Percentiles rank a stretch among this genome's conserved stretches.
Evolutionary conservation across 2,113 vertebrate species (phyloP).

Genomic region (Vimba vimba): DNA sequence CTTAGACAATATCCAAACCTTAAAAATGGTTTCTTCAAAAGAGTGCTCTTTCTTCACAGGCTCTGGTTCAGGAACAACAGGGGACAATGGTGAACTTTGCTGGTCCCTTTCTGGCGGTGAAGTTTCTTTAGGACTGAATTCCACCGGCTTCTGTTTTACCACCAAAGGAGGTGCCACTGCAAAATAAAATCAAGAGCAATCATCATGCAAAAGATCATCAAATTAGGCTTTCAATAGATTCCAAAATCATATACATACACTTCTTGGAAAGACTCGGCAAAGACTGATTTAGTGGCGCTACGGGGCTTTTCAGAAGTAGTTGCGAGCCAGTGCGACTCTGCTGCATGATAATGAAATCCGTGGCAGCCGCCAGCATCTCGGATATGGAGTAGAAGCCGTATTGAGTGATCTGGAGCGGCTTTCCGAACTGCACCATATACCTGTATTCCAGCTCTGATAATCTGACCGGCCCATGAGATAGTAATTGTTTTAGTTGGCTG

Average conservation of each 20-base stretch:
- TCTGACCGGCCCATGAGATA: conserved; percentile 80
- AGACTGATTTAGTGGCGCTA: not conserved
- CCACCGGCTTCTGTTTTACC: not conserved
- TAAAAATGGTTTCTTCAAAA: conserved; percentile 63
- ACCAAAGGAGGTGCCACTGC: not conserved
- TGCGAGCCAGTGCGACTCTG: conserved; percentile 82
- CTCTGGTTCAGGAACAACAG: not conserved
- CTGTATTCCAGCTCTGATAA: conserved; percentile 79
- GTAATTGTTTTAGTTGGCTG: conserved; percentile 81
- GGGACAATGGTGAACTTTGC: not conserved
- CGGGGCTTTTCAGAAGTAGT: conserved; percentile 72
- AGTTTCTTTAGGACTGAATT: not conserved
- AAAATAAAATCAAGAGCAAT: not conserved
- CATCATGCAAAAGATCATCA: not conserved
- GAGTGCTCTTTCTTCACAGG: conserved; percentile 21
- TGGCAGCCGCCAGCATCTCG: conserved; percentile 79
- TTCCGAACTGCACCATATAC: conserved; percentile 81
- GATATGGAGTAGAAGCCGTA: conserved; percentile 86
- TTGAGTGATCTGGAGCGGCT: conserved; percentile 71
- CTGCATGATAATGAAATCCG: conserved; percentile 77
- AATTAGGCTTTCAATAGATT: not conserved
- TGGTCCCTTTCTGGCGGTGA: not conserved
- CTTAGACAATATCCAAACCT: conserved; percentile 61
- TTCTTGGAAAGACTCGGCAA: not conserved
- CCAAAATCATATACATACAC: not conserved